Conservation (phyloP, 2,113 vertebrate species). For the Pituophis catenifer region DNA sequence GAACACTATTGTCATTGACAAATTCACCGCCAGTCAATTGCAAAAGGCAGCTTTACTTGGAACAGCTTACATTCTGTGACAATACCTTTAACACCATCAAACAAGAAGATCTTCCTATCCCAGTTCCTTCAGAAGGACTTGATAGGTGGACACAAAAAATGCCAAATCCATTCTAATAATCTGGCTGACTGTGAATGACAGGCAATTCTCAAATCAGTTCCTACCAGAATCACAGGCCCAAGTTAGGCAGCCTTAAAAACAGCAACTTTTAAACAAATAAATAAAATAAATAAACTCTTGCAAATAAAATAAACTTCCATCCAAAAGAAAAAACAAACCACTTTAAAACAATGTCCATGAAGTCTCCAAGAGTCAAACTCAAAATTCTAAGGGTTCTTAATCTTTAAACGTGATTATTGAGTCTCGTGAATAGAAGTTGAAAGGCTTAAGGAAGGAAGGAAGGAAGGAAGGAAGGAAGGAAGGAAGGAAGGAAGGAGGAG, state of each 20-base stretch:
- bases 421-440: neutral
- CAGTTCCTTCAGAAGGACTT: neutral
- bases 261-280: neutral
- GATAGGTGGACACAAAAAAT: neutral
- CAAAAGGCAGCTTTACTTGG: neutral
- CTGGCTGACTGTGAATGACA: neutral
- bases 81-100: neutral
- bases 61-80: neutral
- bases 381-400: neutral
- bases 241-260: neutral
- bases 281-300: neutral
- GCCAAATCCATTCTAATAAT: neutral
- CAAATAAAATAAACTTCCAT: neutral
- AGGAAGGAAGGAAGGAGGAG: no score
- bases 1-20: neutral
- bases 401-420: neutral
- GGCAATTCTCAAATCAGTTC: neutral
- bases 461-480: no score
- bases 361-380: neutral
- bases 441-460: neutral
- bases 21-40: neutral
- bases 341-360: neutral
- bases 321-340: neutral
- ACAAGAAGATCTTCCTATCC: neutral
- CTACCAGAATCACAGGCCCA: neutral